These are phyloP conservation scores for Temnopleurus reevesii DNA, from an alignment of 53 echinoderm and acorn worm genomes.

Conservation along the genomic window DNA sequence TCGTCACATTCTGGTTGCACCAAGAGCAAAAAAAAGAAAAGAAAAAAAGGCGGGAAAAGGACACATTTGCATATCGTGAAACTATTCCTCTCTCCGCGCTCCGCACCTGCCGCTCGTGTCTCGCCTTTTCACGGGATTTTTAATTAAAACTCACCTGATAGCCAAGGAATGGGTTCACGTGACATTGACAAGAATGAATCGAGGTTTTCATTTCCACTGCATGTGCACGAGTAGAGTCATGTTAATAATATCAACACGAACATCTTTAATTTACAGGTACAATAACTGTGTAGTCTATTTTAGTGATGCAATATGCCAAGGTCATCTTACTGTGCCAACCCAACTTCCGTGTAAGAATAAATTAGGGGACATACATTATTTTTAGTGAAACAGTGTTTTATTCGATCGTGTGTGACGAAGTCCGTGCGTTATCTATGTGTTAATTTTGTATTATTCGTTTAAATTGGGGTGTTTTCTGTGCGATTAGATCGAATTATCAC, in stretches of 20 bases:
- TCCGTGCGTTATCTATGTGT: too few species aligned
- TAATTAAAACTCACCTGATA: background rate
- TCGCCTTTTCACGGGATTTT: slow-evolving; percentile 5
- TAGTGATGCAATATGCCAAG: too few species aligned
- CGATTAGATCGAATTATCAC: too few species aligned
- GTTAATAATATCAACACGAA: background rate
- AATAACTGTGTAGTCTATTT: background rate
- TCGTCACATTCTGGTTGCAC: background rate
- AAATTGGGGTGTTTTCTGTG: too few species aligned
- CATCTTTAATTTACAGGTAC: background rate
- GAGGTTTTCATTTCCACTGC: background rate
- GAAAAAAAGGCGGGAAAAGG: background rate
- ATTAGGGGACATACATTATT: too few species aligned
- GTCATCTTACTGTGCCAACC: too few species aligned
- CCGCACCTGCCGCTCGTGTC: slow-evolving; percentile 11
- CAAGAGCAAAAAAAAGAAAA: background rate
- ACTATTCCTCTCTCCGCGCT: slow-evolving; percentile 8
- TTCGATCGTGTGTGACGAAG: too few species aligned
- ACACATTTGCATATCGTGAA: slow-evolving; percentile 22
- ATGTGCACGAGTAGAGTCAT: background rate
- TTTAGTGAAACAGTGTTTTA: too few species aligned
- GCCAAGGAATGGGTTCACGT: background rate
- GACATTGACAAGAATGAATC: too few species aligned
- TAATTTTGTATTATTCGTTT: too few species aligned
- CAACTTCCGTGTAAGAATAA: too few species aligned